Percentiles rank a stretch among this genome's conserved stretches.
Conservation (phyloP, 2,888 invertebrate species). For the Apomyelois bistriatella region DNA sequence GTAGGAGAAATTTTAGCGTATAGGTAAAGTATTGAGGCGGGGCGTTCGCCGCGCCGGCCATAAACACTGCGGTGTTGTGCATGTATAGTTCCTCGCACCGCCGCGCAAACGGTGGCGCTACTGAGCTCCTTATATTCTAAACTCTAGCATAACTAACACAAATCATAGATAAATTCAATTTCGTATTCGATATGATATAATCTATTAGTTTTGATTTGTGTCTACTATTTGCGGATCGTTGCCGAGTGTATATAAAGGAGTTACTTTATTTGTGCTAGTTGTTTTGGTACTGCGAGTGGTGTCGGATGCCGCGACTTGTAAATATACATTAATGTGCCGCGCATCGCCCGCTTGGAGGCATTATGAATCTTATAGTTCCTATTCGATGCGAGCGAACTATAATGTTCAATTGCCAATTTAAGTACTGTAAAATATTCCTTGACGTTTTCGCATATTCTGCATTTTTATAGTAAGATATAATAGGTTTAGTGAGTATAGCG, state of each 20-base stretch:
- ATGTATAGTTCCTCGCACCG: conserved; percentile 79
- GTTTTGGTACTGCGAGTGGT: conserved; percentile 57
- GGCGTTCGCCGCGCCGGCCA: conserved; percentile 57
- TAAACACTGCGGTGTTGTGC: conserved; percentile 75
- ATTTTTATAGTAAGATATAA: conserved; percentile 75
- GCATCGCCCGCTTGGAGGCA: conserved; percentile 57
- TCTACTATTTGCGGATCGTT: conserved; percentile 65
- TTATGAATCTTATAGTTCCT: conserved; percentile 81
- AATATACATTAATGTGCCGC: conserved; percentile 42
- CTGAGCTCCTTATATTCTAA: conserved; percentile 76
- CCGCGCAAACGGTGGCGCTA: conserved; percentile 70
- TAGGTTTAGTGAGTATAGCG: conserved; percentile 72
- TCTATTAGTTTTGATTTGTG: conserved; percentile 64
- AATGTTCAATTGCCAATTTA: conserved; percentile 76
- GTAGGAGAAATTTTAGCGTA: conserved; percentile 71
- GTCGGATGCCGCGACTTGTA: conserved; percentile 49
- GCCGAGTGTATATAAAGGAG: conserved; percentile 61
- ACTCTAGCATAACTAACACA: conserved; percentile 74
- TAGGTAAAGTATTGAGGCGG: conserved; percentile 74
- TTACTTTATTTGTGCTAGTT: conserved; percentile 71
- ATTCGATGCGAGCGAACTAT: conserved; percentile 78
- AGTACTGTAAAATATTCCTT: conserved; percentile 73
- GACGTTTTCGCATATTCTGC: conserved; percentile 78
- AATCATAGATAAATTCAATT: conserved; percentile 61
- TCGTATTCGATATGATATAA: conserved; percentile 60